A percentile compares a stretch with the other conserved stretches of the same genome.
phyloP scores from a whole-genome alignment of 2,797 vertebrate genomes.

The Ambastaia sidthimunki region DNA sequence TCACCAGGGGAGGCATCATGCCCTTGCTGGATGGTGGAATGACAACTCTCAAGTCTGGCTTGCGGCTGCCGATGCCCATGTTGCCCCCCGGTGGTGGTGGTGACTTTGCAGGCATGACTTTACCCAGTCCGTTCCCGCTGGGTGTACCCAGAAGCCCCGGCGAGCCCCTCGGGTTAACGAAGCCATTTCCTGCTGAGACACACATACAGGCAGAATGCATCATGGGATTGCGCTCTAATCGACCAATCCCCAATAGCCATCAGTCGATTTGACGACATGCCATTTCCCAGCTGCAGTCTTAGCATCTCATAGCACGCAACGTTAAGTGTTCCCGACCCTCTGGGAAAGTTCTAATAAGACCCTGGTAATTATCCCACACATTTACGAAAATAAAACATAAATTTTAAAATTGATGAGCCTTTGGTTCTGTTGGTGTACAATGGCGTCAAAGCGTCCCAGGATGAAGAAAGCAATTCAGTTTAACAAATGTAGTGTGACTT shows the following conservation, averaged over 20 bases:
- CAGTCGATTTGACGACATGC: constrained; percentile 68
- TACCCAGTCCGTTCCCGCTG: constrained; percentile 92
- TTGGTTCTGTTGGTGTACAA: constrained; percentile 80
- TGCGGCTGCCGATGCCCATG: constrained; percentile 89
- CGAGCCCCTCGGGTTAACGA: constrained; percentile 94
- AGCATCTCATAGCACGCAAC: constrained; percentile 70
- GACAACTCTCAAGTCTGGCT: constrained; percentile 96
- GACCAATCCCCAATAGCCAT: constrained; percentile 68
- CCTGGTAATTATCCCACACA: constrained; percentile 80
- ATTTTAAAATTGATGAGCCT: constrained; percentile 85
- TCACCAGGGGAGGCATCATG: constrained; percentile 97
- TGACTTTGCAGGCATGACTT: constrained; percentile 93
- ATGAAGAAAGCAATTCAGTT: constrained; percentile 76
- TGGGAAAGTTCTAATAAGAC: constrained; percentile 83
- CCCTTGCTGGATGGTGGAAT: constrained; percentile 97
- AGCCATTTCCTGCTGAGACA: constrained; percentile 91
- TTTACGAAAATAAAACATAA: constrained; percentile 84
- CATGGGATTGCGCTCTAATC: constrained; percentile 66
- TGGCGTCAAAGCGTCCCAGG: constrained; percentile 75
- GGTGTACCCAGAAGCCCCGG: constrained; percentile 88
- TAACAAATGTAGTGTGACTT: constrained; percentile 83
- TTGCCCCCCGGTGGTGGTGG: constrained; percentile 92
- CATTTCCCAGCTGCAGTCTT: constrained; percentile 66
- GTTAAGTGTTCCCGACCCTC: constrained; percentile 81
- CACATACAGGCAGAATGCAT: constrained; percentile 74